Conservation (phyloP, 37 sponge, comb jelly and placozoan species). For the Amphimedon queenslandica region DNA sequence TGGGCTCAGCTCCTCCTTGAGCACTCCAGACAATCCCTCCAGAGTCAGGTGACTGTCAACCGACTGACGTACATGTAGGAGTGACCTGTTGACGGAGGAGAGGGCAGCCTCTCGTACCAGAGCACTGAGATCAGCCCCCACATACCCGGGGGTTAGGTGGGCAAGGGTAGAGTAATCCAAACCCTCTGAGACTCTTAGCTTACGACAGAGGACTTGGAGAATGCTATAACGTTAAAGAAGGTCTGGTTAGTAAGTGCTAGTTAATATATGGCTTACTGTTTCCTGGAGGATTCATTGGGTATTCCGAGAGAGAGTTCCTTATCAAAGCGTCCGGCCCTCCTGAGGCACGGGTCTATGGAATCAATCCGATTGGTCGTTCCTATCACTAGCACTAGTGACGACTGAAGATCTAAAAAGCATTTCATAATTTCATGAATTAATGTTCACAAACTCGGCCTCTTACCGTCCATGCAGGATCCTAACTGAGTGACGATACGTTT, state of each 20-base stretch:
- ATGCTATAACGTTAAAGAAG: conserved; percentile 40
- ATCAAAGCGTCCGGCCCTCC: conserved; percentile 95
- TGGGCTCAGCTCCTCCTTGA: neutral
- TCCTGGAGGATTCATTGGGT: conserved; percentile 74
- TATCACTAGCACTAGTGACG: conserved; percentile 67
- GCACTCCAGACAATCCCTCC: neutral
- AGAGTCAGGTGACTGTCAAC: neutral
- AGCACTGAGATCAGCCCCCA: conserved; percentile 87
- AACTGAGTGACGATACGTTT: conserved; percentile 92
- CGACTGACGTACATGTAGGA: neutral
- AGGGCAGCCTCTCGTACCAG: conserved; percentile 73
- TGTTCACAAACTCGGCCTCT: neutral
- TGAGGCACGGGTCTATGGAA: conserved; percentile 83
- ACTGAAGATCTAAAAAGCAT: neutral
- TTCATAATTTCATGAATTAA: conserved; percentile 8
- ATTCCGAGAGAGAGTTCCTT: conserved; percentile 89
- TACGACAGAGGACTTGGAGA: conserved; percentile 69
- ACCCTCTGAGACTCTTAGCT: conserved; percentile 56
- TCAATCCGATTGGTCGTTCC: conserved; percentile 89
- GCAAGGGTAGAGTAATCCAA: conserved; percentile 65
- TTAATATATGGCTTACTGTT: conserved; percentile 29
- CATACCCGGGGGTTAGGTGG: conserved; percentile 85
- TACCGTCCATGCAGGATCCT: conserved; percentile 86
- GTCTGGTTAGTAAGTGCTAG: neutral
- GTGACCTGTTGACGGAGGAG: conserved; percentile 56